These are phyloP conservation scores for Diuraphis noxia DNA, from an alignment of 1,140 invertebrate genomes.

Conservation along the genomic window DNA sequence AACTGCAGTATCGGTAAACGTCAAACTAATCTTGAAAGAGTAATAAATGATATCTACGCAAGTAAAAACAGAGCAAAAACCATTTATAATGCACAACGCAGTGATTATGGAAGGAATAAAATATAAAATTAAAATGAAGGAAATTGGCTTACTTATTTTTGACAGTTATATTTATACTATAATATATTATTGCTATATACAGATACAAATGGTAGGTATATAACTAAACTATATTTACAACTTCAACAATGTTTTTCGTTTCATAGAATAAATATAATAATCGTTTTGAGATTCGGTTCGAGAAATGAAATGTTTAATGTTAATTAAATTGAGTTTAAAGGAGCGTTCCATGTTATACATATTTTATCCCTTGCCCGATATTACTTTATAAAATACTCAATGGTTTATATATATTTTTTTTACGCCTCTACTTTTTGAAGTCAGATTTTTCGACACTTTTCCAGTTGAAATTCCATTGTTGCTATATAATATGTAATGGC, in stretches of 20 bases:
- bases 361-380: not conserved
- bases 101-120: not conserved
- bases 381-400: not conserved
- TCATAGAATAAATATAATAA: not conserved
- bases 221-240: not conserved
- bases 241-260: not conserved
- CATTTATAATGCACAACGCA: not conserved
- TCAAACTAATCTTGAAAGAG: not conserved
- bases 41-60: not conserved
- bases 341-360: not conserved
- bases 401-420: not conserved
- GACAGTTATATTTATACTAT: not conserved
- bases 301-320: not conserved
- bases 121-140: not conserved
- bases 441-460: not conserved
- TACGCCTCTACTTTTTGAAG: not conserved
- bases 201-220: not conserved
- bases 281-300: not conserved
- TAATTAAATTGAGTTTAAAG: not conserved
- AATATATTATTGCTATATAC: not conserved
- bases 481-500: not conserved
- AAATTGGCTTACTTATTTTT: slow-evolving; percentile 10
- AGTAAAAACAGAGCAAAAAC: not conserved
- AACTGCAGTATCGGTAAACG: not conserved
- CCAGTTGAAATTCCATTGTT: not conserved